Percentiles rank a stretch among this genome's conserved stretches.
Evolutionary conservation across 1,140 invertebrate species (phyloP).

Genomic region (Heliconius nattereri): DNA sequence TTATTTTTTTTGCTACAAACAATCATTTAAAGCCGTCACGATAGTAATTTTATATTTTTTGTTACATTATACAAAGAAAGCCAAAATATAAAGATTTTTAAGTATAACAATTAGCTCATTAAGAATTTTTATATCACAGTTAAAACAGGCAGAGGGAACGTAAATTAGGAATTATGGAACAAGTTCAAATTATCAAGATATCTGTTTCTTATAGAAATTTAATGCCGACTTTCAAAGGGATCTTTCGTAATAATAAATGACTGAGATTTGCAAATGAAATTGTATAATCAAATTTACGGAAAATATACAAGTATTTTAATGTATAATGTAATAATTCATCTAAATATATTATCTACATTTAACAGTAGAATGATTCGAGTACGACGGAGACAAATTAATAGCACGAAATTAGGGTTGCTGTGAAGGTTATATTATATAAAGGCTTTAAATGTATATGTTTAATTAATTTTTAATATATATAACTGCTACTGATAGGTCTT

Average conservation of each 20-base stretch:
- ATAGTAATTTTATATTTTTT: too few relatives aligned
- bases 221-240: slow-evolving; percentile 6
- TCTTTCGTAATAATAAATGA: slow-evolving; percentile 13
- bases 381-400: slow-evolving; percentile 22
- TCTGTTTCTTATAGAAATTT: slow-evolving; percentile 9
- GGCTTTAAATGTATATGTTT: too few relatives aligned
- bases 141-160: neutral
- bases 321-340: slow-evolving; percentile 13
- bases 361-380: slow-evolving; percentile 19
- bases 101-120: neutral
- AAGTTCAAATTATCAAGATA: slow-evolving; percentile 8
- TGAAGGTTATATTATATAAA: neutral
- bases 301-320: slow-evolving; percentile 16
- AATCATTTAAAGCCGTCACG: too few relatives aligned
- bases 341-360: slow-evolving; percentile 23
- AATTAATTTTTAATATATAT: too few relatives aligned
- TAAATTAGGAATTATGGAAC: slow-evolving; percentile 10
- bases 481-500: too few relatives aligned
- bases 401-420: slow-evolving; percentile 11
- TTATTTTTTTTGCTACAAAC: too few relatives aligned
- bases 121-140: neutral
- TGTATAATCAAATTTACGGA: slow-evolving; percentile 9
- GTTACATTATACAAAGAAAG: too few relatives aligned
- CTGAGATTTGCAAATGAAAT: slow-evolving; percentile 14
- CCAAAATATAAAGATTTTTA: too few relatives aligned